Percentiles rank a stretch among this genome's conserved stretches.
These are phyloP conservation scores for Danio aesculapii DNA, from an alignment of 2,797 vertebrate species.

Conservation along the genomic window DNA sequence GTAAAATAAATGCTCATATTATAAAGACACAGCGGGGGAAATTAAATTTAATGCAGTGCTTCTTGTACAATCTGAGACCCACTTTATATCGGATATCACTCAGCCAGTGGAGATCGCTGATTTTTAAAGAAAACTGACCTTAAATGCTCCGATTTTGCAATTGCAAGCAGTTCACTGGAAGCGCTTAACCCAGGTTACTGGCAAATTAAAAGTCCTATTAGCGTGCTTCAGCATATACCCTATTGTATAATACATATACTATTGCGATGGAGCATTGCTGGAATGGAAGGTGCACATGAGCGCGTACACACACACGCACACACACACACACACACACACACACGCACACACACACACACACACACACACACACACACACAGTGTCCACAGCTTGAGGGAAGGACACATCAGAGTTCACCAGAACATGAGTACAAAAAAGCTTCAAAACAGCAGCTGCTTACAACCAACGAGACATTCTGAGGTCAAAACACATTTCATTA, in stretches of 20 bases:
- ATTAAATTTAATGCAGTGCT: too few relatives aligned
- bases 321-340: slow-evolving; percentile 14
- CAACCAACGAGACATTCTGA: background rate
- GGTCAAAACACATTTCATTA: background rate
- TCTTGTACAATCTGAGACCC: too few relatives aligned
- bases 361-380: slow-evolving; percentile 9
- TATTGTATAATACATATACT: background rate
- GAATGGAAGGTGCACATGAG: background rate
- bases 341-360: background rate
- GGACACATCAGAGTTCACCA: slow-evolving; percentile 11
- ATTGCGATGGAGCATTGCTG: background rate
- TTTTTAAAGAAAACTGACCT: too few relatives aligned
- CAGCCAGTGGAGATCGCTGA: too few relatives aligned
- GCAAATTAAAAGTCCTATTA: too few relatives aligned
- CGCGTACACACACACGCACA: slow-evolving; percentile 6
- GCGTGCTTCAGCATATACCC: too few relatives aligned
- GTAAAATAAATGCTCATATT: too few relatives aligned
- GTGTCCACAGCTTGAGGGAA: slow-evolving; percentile 30
- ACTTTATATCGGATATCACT: too few relatives aligned
- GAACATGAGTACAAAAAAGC: background rate
- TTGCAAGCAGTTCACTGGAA: too few relatives aligned
- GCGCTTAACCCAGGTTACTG: too few relatives aligned
- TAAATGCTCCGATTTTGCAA: too few relatives aligned
- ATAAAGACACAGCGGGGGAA: too few relatives aligned
- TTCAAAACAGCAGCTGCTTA: background rate